Base-by-base conservation (phyloP, 2,113 vertebrate species). In the Oreotragus oreotragus region DNA sequence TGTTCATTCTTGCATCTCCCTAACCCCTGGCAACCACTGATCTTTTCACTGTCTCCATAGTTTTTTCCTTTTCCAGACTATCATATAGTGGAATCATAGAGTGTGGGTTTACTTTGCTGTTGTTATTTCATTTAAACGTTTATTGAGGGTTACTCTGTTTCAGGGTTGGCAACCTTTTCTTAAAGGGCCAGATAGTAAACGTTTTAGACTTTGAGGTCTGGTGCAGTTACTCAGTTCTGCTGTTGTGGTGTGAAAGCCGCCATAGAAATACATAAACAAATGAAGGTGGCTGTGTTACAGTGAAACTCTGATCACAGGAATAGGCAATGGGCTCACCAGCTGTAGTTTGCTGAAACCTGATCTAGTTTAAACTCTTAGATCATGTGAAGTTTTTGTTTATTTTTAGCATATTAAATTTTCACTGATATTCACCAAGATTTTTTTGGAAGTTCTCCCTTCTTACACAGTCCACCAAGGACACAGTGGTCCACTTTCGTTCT, bases 361-460 rank as follows among this genome's bases (percentile, higher is more conserved):
- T 97, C 62, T 93, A 1, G 51, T 92, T n/a, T 96, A 93, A 97
- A 94, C 70, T 90, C 89, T 96, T 96, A 33, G 30, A 83, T 77
- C 66, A 55, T 30, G 13, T 55, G 17, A 79, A 47, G 2, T 17
- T 53, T 80, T 80, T 19, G 76, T 19, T 45, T 81, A 4, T 47
- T 57, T 85, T 83, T 36, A 73, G n/a, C 66, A 51, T 79, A 7
- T 57, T 66, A 49, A 87, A 11, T 93, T 57, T 76, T 53, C 84
- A 55, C 4, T 79, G 70, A 95, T 30, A 80, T 83, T 64, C 17
- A 91, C 55, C 66, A 64, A 21, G 33, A 30, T 91, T 28, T 7
- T 88, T 93, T 60, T 47, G 25, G 47, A 47, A 39, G 2, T 30
- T 88, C 62, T 90, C 28, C 16, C 79, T 89, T 90, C 30, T 87